A percentile compares a stretch with the other conserved stretches of the same genome.
phyloP scores from a whole-genome alignment of 2,888 invertebrate genomes.

The Leptinotarsa tumamoca region DNA sequence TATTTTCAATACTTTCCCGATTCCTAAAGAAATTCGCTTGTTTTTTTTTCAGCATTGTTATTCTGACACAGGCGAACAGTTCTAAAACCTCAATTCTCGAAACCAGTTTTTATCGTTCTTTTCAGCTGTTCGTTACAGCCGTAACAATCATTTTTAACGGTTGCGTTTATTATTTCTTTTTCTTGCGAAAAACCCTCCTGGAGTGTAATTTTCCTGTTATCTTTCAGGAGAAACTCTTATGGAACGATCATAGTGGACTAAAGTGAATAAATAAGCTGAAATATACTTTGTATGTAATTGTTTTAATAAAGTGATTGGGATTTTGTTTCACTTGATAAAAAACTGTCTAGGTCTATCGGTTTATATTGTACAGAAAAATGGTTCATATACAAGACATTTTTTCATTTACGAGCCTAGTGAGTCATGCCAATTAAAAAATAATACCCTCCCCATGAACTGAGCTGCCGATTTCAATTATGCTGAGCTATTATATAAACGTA shows the following conservation, averaged over 20 bases:
- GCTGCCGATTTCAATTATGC: too few species aligned
- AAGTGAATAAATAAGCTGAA: conserved; percentile 25
- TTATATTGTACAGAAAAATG: background rate
- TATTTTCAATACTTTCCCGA: conserved; percentile 10
- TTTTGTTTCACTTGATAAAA: background rate
- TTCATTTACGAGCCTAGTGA: too few species aligned
- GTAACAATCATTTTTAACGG: conserved; percentile 50
- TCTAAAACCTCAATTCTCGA: conserved; percentile 25
- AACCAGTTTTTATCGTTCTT: conserved; percentile 27
- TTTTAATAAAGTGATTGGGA: background rate
- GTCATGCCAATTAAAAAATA: too few species aligned
- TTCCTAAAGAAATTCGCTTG: conserved; percentile 5
- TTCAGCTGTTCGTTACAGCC: conserved; percentile 30
- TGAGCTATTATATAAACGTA: too few species aligned
- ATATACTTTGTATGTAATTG: conserved; percentile 15
- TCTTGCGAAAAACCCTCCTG: conserved; percentile 31
- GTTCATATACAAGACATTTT: too few species aligned
- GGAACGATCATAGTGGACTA: conserved; percentile 41
- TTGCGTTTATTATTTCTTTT: conserved; percentile 41
- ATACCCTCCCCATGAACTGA: too few species aligned
- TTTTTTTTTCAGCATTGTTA: conserved; percentile 10
- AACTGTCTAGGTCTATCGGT: background rate
- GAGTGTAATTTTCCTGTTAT: conserved; percentile 42
- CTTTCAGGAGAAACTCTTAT: conserved; percentile 39
- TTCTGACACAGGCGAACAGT: conserved; percentile 21